Evolutionary conservation across 2,888 invertebrate species (phyloP).

Genomic region (Bombyx huttoni): DNA sequence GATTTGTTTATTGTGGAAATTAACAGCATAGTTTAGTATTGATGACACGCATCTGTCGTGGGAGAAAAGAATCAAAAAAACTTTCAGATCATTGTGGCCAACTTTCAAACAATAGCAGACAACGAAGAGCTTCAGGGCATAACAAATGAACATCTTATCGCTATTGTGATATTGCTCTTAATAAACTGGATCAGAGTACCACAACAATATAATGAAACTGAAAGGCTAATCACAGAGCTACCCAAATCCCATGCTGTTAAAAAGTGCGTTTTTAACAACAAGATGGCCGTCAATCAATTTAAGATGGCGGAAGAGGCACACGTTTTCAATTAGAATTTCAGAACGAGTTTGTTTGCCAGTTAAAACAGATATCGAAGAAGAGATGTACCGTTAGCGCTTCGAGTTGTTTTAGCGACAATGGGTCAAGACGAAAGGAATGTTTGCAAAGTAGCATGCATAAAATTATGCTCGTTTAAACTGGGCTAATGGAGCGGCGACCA

Average conservation of each 20-base stretch:
- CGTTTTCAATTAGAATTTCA: conserved; percentile 40
- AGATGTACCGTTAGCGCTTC: conserved; percentile 42
- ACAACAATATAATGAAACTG: conserved; percentile 36
- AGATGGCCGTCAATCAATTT: conserved; percentile 14
- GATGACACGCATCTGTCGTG: not conserved
- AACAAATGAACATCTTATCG: not conserved
- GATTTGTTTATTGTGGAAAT: not conserved
- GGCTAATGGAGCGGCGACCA: conserved; percentile 22
- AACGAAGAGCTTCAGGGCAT: not conserved
- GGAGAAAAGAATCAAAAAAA: not conserved
- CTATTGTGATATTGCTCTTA: conserved; percentile 5
- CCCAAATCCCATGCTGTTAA: conserved; percentile 42
- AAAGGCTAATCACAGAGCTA: conserved; percentile 19
- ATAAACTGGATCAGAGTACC: conserved; percentile 25
- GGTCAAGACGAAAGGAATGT: conserved; percentile 28
- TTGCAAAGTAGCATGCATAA: conserved; percentile 26
- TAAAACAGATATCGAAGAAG: conserved; percentile 26
- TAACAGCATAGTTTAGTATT: not conserved
- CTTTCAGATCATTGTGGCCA: conserved; percentile 1
- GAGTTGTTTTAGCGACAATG: conserved; percentile 34
- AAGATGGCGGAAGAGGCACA: conserved; percentile 29
- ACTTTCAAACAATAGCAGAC: not conserved
- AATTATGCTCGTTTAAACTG: conserved; percentile 25
- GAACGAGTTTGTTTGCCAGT: conserved; percentile 26
- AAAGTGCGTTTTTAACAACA: conserved; percentile 24